These are phyloP conservation scores for Agrilus planipennis DNA, from an alignment of 1,140 invertebrate genomes.

Conservation along the genomic window DNA sequence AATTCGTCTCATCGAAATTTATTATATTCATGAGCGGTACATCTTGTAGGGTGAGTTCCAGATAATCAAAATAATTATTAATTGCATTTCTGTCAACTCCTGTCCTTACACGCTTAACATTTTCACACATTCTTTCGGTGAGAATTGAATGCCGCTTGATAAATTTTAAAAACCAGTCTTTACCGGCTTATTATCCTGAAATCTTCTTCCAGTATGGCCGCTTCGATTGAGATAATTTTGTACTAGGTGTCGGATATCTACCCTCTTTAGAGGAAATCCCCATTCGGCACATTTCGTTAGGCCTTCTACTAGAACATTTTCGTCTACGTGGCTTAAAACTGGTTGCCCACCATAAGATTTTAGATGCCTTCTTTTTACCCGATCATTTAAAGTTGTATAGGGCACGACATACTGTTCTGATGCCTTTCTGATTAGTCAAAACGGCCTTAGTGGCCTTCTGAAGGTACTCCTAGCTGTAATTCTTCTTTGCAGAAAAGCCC, in stretches of 20 bases:
- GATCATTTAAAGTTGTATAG: slow-evolving; percentile 6
- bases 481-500: background rate
- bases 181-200: slow-evolving; percentile 26
- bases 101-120: slow-evolving; percentile 23
- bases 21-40: slow-evolving; percentile 27
- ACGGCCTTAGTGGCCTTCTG: background rate
- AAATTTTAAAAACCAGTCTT: slow-evolving; percentile 20
- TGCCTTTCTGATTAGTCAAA: background rate
- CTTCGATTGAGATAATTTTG: slow-evolving; percentile 13
- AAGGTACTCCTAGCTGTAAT: background rate
- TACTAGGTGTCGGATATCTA: slow-evolving; percentile 8
- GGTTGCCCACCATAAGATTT: slow-evolving; percentile 6
- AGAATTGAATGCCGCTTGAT: slow-evolving; percentile 15
- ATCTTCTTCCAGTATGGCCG: slow-evolving; percentile 11
- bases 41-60: slow-evolving; percentile 16
- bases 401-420: slow-evolving; percentile 5
- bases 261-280: slow-evolving; percentile 11
- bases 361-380: slow-evolving; percentile 3
- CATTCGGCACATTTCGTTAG: slow-evolving; percentile 8
- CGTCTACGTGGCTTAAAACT: slow-evolving; percentile 3
- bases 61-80: slow-evolving; percentile 22
- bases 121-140: slow-evolving; percentile 13
- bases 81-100: slow-evolving; percentile 12
- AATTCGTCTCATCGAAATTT: slow-evolving; percentile 35
- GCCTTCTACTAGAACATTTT: slow-evolving; percentile 1